A percentile compares a stretch with the other conserved stretches of the same genome.
Conservation (phyloP, 2,888 invertebrate species). For the Dysmachus trigonus region DNA sequence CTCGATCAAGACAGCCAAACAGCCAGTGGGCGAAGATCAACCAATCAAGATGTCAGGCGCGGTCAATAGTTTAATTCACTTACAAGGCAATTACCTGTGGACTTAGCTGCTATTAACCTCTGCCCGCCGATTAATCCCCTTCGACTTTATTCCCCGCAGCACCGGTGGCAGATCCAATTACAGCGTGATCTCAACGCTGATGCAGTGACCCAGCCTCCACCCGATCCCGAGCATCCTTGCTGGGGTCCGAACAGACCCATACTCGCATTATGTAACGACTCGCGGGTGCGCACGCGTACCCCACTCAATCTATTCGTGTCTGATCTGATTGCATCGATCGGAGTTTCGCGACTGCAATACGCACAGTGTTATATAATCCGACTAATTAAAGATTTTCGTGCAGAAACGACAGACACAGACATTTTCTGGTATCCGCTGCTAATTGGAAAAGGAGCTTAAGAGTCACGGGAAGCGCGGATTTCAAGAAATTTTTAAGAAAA, state of each 20-base stretch:
- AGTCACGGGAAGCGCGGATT: neutral
- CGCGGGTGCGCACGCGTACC: neutral
- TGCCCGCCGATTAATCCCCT: neutral
- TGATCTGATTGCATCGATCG: neutral
- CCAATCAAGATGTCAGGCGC: neutral
- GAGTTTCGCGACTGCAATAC: neutral
- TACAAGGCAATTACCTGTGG: neutral
- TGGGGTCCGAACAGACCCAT: neutral
- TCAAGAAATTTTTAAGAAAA: neutral
- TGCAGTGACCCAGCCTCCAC: neutral
- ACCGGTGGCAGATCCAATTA: neutral
- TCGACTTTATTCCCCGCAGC: neutral
- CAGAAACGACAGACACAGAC: neutral
- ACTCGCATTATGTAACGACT: neutral
- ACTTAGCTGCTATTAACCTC: neutral
- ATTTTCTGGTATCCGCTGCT: neutral
- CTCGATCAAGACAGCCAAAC: neutral
- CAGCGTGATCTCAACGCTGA: neutral
- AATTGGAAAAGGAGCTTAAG: neutral
- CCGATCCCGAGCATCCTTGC: neutral
- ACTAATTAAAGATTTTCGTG: conserved; percentile 6
- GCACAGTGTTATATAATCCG: neutral
- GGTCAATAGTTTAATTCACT: conserved; percentile 26
- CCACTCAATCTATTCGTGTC: neutral
- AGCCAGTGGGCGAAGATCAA: neutral